Evolutionary conservation across 2,888 invertebrate species (phyloP).

Genomic region (Neoaliturus tenellus): DNA sequence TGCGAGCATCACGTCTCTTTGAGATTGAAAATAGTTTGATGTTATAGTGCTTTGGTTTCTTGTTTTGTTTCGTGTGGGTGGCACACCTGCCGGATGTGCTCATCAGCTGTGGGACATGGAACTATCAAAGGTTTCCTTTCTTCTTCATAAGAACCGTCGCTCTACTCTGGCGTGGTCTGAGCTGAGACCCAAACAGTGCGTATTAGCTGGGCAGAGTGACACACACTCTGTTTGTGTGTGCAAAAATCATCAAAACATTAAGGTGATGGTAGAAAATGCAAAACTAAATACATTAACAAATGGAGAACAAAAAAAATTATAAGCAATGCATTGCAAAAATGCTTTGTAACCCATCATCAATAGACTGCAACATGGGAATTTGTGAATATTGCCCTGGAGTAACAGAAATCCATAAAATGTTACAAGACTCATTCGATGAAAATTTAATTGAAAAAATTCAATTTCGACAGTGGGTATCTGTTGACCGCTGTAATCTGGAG

Average conservation of each 20-base stretch:
- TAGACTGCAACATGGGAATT: constrained; percentile 19
- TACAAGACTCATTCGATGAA: constrained; percentile 21
- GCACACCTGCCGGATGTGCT: too few species aligned
- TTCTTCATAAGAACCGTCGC: too few species aligned
- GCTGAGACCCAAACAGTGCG: neutral
- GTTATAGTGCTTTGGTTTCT: too few species aligned
- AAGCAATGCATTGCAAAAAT: neutral
- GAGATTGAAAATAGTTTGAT: too few species aligned
- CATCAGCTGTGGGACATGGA: too few species aligned
- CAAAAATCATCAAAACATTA: constrained; percentile 33
- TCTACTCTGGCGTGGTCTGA: too few species aligned
- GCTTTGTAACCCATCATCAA: constrained; percentile 28
- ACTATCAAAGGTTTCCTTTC: too few species aligned
- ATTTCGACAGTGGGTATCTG: constrained; percentile 32
- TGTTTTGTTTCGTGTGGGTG: too few species aligned
- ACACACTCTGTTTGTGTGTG: neutral
- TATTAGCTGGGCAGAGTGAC: neutral
- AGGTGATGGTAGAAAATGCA: constrained; percentile 48
- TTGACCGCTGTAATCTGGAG: constrained; percentile 31
- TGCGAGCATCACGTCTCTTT: too few species aligned
- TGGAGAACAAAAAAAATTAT: neutral
- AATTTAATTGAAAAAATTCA: constrained; percentile 18
- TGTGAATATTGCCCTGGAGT: neutral
- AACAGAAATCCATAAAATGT: neutral
- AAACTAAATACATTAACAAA: neutral